These are phyloP conservation scores for Agelastica alni DNA, from an alignment of 2,888 invertebrate genomes.

Conservation along the genomic window DNA sequence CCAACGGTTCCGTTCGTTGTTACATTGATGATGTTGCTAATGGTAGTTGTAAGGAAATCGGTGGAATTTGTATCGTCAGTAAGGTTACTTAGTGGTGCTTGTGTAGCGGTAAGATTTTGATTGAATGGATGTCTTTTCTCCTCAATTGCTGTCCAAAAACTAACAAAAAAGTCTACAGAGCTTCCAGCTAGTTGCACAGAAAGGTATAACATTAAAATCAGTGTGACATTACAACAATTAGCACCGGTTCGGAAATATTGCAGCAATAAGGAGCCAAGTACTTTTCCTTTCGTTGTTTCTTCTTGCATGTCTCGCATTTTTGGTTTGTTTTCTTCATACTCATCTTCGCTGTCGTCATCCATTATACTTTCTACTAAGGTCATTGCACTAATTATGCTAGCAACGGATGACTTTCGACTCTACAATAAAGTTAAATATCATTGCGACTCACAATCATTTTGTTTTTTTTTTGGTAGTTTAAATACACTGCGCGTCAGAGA, in stretches of 20 bases:
- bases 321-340: constrained; percentile 46
- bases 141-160: constrained; percentile 63
- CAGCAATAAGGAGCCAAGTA: constrained; percentile 64
- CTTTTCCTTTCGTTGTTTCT: constrained; percentile 61
- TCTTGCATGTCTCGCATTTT: constrained; percentile 63
- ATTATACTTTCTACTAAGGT: constrained; percentile 51
- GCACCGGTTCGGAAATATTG: constrained; percentile 63
- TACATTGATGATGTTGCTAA: background rate
- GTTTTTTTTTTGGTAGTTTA: too few species aligned
- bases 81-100: background rate
- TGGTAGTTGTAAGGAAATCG: background rate
- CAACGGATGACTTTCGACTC: constrained; percentile 44
- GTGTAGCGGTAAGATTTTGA: too few species aligned
- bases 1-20: background rate
- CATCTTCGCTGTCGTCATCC: constrained; percentile 53
- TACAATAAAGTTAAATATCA: too few species aligned
- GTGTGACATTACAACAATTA: constrained; percentile 59
- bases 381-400: constrained; percentile 50
- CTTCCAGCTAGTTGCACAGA: constrained; percentile 67
- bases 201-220: constrained; percentile 61
- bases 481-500: too few species aligned
- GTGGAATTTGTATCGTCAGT: background rate
- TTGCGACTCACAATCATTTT: too few species aligned
- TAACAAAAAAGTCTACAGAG: constrained; percentile 72
- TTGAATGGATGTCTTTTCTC: too few species aligned